Base-by-base conservation (phyloP, 1,140 invertebrate genomes). In the Danaus melanippus region DNA sequence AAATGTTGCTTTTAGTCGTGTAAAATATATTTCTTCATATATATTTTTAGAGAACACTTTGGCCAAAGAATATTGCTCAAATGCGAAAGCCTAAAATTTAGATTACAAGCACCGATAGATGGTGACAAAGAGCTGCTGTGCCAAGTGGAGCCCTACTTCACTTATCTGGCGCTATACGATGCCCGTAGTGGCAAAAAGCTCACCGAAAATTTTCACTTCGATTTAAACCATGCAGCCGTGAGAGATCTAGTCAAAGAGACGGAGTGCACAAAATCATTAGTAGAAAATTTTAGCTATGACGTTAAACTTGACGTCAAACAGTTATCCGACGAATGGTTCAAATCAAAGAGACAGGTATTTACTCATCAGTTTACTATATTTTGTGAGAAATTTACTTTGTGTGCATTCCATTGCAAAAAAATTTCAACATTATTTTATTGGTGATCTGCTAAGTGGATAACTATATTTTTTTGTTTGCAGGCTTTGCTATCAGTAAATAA, bases 121-220 rank as follows among this genome's bases (percentile, higher is more conserved):
- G 90, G 89, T 40, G 93, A 95, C 50, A 93, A 92, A 61, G 93
- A 94, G 55, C 87, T 93, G 63, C 71, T 93, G 12, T 92, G 92
- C 70, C 96, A 97, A 89, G 94, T 98, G 39, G 97, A 98, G 73
- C 97, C 97, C 2, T 98, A 98, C 82, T 94, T 95, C 68, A 93
- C 96, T 5, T 92, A 92, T 9, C 87, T 98, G 46, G 92, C 94
- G 47, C 78, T 98, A 6, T 98, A 94, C 80, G 96, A 98, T 89
- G 92, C 93, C 1, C 92, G 92, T 72, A 91, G 92, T 60, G 94
- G 93, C 10, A 91, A 91, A 68, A 98, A 98, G 87, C 88, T 98
- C 12, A 95, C 95, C 0, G 97, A 98, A 84, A 96, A 97, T 81
- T 98, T 98, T 86, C 92, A 96, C 79, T 96, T 97, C 76, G 94